Evolutionary conservation across 2,797 vertebrate genomes (phyloP).

Genomic region (Betta splendens): DNA sequence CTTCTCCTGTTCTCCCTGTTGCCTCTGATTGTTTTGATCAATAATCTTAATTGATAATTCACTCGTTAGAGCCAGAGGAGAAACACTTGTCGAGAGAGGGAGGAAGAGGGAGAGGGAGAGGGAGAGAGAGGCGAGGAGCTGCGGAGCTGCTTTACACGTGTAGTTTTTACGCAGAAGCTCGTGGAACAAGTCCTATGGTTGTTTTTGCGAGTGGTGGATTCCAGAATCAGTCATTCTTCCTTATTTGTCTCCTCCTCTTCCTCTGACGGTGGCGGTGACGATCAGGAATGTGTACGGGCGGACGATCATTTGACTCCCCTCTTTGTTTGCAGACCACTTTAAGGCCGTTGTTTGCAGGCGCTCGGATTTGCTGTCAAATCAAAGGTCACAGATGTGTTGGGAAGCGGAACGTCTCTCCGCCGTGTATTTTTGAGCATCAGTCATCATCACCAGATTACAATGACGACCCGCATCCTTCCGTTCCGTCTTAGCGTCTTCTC

Average conservation of each 20-base stretch:
- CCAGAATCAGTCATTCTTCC: no score
- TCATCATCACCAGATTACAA: neutral
- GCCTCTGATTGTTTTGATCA: conserved; percentile 66
- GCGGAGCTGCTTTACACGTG: conserved; percentile 50
- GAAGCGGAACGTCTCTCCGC: conserved; percentile 21
- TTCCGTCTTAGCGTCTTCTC: conserved; percentile 11
- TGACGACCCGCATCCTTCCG: conserved; percentile 13
- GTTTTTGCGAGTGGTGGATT: conserved; percentile 35
- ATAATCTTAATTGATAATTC: conserved; percentile 64
- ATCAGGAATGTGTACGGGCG: neutral
- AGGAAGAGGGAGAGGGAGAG: conserved; percentile 11
- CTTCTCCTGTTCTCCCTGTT: conserved; percentile 44
- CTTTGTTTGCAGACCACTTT: conserved; percentile 11
- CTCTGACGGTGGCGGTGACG: neutral
- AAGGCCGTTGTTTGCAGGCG: conserved; percentile 21
- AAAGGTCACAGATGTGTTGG: conserved; percentile 38
- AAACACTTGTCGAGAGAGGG: neutral
- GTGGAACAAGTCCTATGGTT: conserved; percentile 39
- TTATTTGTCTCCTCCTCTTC: conserved; percentile 8
- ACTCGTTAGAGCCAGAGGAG: conserved; percentile 26
- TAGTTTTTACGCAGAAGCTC: conserved; percentile 50
- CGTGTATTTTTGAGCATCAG: neutral
- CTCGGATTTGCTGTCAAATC: conserved; percentile 31
- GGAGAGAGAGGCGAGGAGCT: conserved; percentile 25
- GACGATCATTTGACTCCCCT: neutral